Evolutionary conservation across 2,113 vertebrate species (phyloP).

Genomic region (Rutilus rutilus): DNA sequence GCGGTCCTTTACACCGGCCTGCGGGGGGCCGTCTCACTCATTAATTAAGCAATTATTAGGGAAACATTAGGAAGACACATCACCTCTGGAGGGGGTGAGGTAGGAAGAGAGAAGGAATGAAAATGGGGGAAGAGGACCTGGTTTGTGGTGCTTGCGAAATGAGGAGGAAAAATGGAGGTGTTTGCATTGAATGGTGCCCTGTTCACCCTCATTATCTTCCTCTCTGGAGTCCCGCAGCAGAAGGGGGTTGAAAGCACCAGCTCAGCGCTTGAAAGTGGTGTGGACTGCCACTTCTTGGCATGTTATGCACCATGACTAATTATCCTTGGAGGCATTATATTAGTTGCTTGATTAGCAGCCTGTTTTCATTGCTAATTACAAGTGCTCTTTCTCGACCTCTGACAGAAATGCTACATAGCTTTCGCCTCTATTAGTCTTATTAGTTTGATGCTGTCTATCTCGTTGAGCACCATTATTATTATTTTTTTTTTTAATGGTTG

Average conservation of each 20-base stretch:
- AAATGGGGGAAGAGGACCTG: not conserved
- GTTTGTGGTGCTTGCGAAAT: conserved; percentile 59
- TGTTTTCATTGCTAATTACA: conserved; percentile 76
- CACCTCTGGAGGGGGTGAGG: conserved; percentile 47
- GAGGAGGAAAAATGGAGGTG: conserved; percentile 63
- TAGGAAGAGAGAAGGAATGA: conserved; percentile 25
- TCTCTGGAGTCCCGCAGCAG: conserved; percentile 60
- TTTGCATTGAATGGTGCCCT: conserved; percentile 54
- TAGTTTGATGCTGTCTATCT: conserved; percentile 24
- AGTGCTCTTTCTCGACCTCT: conserved; percentile 74
- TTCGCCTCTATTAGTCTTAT: conserved; percentile 54
- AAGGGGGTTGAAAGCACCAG: not conserved
- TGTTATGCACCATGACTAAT: conserved; percentile 68
- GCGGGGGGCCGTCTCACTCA: conserved; percentile 16
- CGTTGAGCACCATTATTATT: conserved; percentile 19
- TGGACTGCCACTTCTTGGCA: conserved; percentile 54
- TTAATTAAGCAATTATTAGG: conserved; percentile 64
- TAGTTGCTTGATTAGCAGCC: conserved; percentile 75
- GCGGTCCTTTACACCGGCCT: conserved; percentile 1
- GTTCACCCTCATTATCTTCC: conserved; percentile 70
- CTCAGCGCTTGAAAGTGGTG: conserved; percentile 39
- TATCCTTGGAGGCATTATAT: conserved; percentile 74
- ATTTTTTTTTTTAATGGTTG: too few relatives aligned
- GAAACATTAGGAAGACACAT: conserved; percentile 54
- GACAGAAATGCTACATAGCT: conserved; percentile 68